These are phyloP conservation scores for Penaeus vannamei DNA, from an alignment of 1,140 invertebrate species.

Conservation along the genomic window DNA sequence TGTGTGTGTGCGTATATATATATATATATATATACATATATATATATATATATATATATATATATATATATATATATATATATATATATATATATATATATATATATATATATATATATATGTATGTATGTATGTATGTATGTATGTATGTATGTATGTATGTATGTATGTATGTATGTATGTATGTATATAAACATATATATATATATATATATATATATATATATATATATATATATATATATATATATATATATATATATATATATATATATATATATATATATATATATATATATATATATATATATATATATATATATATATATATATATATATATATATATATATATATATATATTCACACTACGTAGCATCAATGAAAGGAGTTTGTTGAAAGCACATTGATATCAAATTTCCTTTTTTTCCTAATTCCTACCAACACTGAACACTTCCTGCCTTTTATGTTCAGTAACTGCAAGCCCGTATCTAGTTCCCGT, in stretches of 20 bases:
- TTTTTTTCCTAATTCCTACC: no score
- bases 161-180: constrained; percentile 22
- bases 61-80: no score
- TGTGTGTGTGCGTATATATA: no score
- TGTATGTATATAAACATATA: constrained; percentile 29
- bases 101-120: not conserved
- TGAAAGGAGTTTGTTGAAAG: no score
- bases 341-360: constrained; percentile 20
- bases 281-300: not conserved
- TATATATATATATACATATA: no score
- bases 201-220: not conserved
- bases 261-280: not conserved
- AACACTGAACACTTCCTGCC: no score
- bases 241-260: not conserved
- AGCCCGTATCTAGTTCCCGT: no score
- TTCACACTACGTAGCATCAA: no score
- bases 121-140: not conserved
- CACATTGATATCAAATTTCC: no score
- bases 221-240: not conserved
- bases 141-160: not conserved
- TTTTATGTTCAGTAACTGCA: no score
- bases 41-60: no score
- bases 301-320: not conserved
- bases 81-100: no score
- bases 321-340: constrained; percentile 10